These are phyloP conservation scores for Drosophila sechellia DNA, from an alignment of 1,140 invertebrate species.

Conservation along the genomic window DNA sequence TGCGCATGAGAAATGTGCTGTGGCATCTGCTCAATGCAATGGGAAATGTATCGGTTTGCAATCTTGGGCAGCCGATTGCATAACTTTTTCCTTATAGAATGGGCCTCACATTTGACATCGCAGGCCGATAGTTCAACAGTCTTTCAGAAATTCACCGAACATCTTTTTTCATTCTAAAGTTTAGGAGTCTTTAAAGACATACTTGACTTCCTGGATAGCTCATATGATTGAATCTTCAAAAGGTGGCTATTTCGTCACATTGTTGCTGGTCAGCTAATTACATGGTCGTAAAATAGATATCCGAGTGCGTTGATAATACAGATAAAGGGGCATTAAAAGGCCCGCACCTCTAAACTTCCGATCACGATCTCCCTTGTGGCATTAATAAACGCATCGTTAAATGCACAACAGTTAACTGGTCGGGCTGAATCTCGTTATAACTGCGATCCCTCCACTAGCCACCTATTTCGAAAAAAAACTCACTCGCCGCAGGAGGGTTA, in stretches of 20 bases:
- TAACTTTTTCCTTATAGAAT: conserved; percentile 47
- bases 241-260: conserved; percentile 33
- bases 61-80: conserved; percentile 40
- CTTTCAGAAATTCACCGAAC: conserved; percentile 13
- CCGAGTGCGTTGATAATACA: conserved; percentile 72
- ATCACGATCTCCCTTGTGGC: conserved; percentile 51
- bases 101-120: conserved; percentile 34
- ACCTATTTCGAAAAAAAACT: conserved; percentile 62
- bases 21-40: conserved; percentile 52
- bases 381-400: conserved; percentile 80
- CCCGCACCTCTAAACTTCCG: conserved; percentile 6
- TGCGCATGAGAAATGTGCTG: conserved; percentile 70
- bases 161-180: too few relatives aligned
- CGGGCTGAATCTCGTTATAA: conserved; percentile 57
- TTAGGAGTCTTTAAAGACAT: too few relatives aligned
- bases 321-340: conserved; percentile 67
- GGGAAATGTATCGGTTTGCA: conserved; percentile 70
- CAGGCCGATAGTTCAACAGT: conserved; percentile 34
- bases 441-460: conserved; percentile 43
- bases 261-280: conserved; percentile 75
- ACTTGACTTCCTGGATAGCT: background rate
- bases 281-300: conserved; percentile 71
- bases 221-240: conserved; percentile 8
- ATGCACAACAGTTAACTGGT: conserved; percentile 25
- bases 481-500: conserved; percentile 67